phyloP scores from a whole-genome alignment of 92 coral and sea anemone species.

The Bergia puertoricense region DNA sequence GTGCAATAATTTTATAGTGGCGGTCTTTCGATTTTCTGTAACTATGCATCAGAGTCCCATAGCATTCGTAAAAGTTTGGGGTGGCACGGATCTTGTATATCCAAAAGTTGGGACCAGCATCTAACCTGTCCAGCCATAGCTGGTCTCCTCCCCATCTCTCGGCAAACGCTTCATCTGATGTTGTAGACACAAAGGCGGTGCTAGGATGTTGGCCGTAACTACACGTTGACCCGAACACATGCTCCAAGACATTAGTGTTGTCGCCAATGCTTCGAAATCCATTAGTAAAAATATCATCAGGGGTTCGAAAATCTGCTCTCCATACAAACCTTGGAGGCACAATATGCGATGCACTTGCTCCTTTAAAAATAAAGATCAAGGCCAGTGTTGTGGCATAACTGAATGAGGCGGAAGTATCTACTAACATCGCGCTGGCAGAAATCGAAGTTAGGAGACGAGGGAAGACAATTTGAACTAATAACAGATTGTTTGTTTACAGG shows the following conservation, averaged over 20 bases:
- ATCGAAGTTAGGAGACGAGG: too few relatives aligned
- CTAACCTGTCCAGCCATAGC: not conserved
- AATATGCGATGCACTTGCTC: too few relatives aligned
- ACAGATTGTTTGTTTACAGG: too few relatives aligned
- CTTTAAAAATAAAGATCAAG: too few relatives aligned
- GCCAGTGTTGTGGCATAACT: too few relatives aligned
- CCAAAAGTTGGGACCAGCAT: not conserved
- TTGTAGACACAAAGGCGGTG: not conserved
- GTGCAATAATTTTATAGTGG: not conserved
- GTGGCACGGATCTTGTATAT: slow-evolving; percentile 13
- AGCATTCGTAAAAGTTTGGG: not conserved
- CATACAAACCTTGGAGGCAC: not conserved
- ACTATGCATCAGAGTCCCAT: not conserved
- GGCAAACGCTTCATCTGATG: not conserved
- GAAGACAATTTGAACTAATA: too few relatives aligned
- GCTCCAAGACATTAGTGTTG: not conserved
- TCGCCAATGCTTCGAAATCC: not conserved
- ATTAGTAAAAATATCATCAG: not conserved
- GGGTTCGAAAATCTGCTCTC: not conserved
- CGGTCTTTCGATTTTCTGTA: not conserved
- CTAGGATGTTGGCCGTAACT: not conserved
- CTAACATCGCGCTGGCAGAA: too few relatives aligned
- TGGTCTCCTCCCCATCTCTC: slow-evolving; percentile 6
- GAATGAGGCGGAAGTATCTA: too few relatives aligned
- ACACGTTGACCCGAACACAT: not conserved